A percentile compares a stretch with the other conserved stretches of the same genome.
These are phyloP conservation scores for Sitobion miscanthi DNA, from an alignment of 1,140 invertebrate species.

Conservation along the genomic window DNA sequence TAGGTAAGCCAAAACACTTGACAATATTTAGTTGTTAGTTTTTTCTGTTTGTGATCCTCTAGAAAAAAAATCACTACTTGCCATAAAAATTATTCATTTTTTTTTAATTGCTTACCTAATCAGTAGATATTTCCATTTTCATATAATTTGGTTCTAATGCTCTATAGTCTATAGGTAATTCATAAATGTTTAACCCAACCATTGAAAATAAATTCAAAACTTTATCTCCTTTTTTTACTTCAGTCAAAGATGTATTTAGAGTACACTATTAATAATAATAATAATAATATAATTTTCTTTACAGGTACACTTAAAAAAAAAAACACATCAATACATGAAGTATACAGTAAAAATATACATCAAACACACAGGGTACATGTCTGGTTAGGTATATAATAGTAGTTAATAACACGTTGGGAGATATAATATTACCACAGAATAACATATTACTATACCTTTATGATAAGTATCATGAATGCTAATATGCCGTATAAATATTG, in stretches of 20 bases:
- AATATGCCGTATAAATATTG: neutral
- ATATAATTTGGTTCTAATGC: too few relatives aligned
- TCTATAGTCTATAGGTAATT: too few relatives aligned
- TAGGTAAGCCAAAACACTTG: too few relatives aligned
- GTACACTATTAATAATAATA: neutral
- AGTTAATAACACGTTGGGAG: neutral
- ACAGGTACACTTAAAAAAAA: neutral
- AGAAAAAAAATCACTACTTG: too few relatives aligned
- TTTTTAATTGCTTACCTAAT: too few relatives aligned
- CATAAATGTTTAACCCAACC: neutral
- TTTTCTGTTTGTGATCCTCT: too few relatives aligned
- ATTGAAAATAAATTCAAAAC: neutral
- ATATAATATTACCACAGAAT: neutral
- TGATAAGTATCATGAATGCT: neutral
- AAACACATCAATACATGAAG: neutral
- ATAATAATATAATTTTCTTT: neutral
- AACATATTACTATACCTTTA: neutral
- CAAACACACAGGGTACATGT: neutral
- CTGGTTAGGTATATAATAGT: neutral
- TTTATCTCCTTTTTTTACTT: neutral
- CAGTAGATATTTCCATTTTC: too few relatives aligned
- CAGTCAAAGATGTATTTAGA: neutral
- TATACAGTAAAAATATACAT: neutral
- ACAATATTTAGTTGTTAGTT: too few relatives aligned
- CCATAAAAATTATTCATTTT: too few relatives aligned